These are phyloP conservation scores for Callopanchax toddi DNA, from an alignment of 2,113 vertebrate species.

Conservation along the genomic window DNA sequence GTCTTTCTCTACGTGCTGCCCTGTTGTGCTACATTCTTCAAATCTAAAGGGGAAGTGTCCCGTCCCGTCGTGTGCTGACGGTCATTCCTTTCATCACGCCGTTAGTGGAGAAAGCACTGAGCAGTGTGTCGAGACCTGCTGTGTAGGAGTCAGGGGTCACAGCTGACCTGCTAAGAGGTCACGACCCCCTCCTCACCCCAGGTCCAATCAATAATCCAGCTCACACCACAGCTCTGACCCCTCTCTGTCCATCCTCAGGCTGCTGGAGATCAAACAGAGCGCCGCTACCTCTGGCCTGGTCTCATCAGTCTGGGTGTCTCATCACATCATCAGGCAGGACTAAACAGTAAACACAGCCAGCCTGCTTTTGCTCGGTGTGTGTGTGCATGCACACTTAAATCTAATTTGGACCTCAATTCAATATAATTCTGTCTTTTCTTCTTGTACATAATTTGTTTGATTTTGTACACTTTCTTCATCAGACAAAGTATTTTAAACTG, in stretches of 20 bases:
- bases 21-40: conserved; percentile 50
- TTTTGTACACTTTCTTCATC: neutral
- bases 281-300: conserved; percentile 62
- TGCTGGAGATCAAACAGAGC: conserved; percentile 69
- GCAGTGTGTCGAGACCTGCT: conserved; percentile 54
- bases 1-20: conserved; percentile 24
- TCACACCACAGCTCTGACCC: conserved; percentile 70
- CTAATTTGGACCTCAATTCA: neutral
- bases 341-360: conserved; percentile 77
- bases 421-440: neutral
- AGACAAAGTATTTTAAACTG: neutral
- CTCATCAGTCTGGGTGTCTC: conserved; percentile 76
- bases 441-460: neutral
- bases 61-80: conserved; percentile 34
- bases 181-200: conserved; percentile 54
- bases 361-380: conserved; percentile 53
- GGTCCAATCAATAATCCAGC: conserved; percentile 73
- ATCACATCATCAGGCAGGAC: conserved; percentile 71
- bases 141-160: conserved; percentile 67
- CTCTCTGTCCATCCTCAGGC: conserved; percentile 39
- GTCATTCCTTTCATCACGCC: conserved; percentile 67
- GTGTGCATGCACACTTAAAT: neutral
- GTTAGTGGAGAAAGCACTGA: conserved; percentile 68
- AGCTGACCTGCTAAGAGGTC: conserved; percentile 70
- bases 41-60: conserved; percentile 64